These are phyloP conservation scores for Pseudobourletiella spinata DNA, from an alignment of 1,140 invertebrate genomes.

Conservation along the genomic window DNA sequence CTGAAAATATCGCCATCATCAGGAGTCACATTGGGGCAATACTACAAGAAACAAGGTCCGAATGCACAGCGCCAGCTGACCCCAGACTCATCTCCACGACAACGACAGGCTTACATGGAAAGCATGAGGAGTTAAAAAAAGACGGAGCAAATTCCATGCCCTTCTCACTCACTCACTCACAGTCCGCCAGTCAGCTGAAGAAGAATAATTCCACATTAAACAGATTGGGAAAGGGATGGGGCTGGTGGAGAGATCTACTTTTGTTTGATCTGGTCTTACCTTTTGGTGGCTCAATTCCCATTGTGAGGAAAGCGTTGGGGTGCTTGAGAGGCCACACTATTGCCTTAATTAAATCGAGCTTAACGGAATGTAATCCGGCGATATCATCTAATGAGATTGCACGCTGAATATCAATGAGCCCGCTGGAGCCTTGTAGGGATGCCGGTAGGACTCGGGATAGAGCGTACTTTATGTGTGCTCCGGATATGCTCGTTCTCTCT, in stretches of 20 bases:
- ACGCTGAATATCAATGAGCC: constrained; percentile 45
- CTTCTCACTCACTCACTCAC: too few species aligned
- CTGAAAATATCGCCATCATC: too few species aligned
- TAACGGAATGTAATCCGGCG: constrained; percentile 55
- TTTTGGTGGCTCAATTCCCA: constrained; percentile 52
- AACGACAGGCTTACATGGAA: background rate
- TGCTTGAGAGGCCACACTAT: constrained; percentile 57
- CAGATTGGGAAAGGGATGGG: background rate
- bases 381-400: constrained; percentile 50
- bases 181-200: too few species aligned
- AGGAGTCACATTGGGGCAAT: too few species aligned
- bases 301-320: constrained; percentile 49
- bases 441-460: constrained; percentile 45
- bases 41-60: too few species aligned
- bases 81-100: too few species aligned
- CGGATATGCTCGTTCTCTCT: constrained; percentile 3
- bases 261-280: constrained; percentile 38
- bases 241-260: background rate
- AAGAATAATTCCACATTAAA: constrained; percentile 1
- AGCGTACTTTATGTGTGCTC: constrained; percentile 36
- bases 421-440: constrained; percentile 47
- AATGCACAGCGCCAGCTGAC: too few species aligned
- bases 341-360: constrained; percentile 51
- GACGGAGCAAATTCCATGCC: too few species aligned
- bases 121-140: background rate